Evolutionary conservation across 2,888 invertebrate genomes (phyloP).

Genomic region (Dasysyrphus albostriatus): DNA sequence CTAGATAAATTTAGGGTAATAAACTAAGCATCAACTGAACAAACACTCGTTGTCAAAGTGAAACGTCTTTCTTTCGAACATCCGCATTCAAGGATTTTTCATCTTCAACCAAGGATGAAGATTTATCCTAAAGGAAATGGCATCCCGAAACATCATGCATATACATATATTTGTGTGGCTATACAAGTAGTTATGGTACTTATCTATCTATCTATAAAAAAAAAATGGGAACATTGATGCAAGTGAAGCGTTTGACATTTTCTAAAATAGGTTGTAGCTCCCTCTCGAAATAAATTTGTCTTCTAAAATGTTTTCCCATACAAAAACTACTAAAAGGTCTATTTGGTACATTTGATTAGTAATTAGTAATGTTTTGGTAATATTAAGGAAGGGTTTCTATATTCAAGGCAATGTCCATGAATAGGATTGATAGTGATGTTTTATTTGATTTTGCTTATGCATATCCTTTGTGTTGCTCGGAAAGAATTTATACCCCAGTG

Average conservation of each 20-base stretch:
- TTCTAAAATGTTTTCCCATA: background rate
- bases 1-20: constrained; percentile 63
- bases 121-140: constrained; percentile 25
- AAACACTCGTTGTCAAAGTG: constrained; percentile 54
- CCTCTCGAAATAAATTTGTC: constrained; percentile 11
- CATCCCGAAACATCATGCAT: background rate
- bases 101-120: constrained; percentile 26
- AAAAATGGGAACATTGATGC: constrained; percentile 1
- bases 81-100: constrained; percentile 52
- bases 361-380: constrained; percentile 21
- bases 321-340: background rate
- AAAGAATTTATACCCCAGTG: background rate
- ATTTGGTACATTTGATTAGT: constrained; percentile 28
- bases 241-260: constrained; percentile 63
- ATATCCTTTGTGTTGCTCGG: background rate
- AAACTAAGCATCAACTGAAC: constrained; percentile 65
- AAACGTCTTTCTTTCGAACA: constrained; percentile 47
- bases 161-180: background rate
- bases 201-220: background rate
- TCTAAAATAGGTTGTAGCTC: constrained; percentile 37
- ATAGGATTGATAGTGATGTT: constrained; percentile 12
- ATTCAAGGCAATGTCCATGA: constrained; percentile 1
- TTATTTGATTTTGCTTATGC: constrained; percentile 6
- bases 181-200: background rate
- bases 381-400: constrained; percentile 25